Base-by-base conservation (phyloP, 2,113 vertebrate species). In the Beaufortia kweichowensis region DNA sequence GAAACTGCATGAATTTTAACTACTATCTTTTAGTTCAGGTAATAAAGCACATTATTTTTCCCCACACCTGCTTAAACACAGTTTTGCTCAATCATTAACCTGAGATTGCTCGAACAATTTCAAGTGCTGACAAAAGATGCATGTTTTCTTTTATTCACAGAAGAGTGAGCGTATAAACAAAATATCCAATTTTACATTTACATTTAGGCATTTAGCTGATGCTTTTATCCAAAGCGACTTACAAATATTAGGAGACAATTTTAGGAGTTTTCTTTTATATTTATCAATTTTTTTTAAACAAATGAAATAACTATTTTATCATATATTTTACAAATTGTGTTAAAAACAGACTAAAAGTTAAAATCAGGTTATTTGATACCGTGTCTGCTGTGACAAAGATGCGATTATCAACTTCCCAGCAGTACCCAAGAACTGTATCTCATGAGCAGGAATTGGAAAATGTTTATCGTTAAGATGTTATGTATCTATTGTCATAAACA, bases 391-490 rank as follows among this genome's bases (percentile, higher is more conserved):
- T 11, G 8, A 57, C 12, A 19, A 33, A 55, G 24, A n/a, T 1
- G 14, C 21, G 3, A 31, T 24, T 17, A 56, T 56, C 67, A 70
- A 1, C 12, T 56, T 2, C 3, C 23, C 14, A 15, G 17, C n/a
- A 56, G 23, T 33, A 15, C 15, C 3, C 29, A 6, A n/a, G 15
- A 55, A 56, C 15, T 3, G 24, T 70, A 53, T 55, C 67, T 53
- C 48, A 57, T 0, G 14, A 8, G n/a, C 68, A 71, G 15, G n/a
- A n/a, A n/a, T n/a, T n/a, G n/a, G n/a, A n/a, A 3, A 39, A 35
- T n/a, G 6, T 69, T 41, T 71, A 57, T 71, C 53, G 39, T 69
- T 50, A 50, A 69, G 2, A 69, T 31, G n/a, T 55, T n/a, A 33
- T 8, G 26, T 1, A 29, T 17, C 26, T 67, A 29, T 14, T 14